Evolutionary conservation across 2,797 vertebrate species (phyloP).

Genomic region (Argyrosomus regius): DNA sequence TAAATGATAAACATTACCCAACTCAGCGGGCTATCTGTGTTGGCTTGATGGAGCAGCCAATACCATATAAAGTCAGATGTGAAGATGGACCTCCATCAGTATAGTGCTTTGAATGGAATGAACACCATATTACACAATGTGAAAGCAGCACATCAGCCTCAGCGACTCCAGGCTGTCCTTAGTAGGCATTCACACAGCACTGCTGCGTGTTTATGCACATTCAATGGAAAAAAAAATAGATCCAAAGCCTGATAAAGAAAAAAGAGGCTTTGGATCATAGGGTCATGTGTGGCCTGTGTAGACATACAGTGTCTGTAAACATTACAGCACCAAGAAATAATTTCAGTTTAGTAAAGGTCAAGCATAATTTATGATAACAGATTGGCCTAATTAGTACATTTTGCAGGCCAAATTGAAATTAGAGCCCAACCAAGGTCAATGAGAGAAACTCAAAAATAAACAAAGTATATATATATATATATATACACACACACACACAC

Average conservation of each 20-base stretch:
- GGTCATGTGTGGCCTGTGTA: neutral
- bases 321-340: too few species aligned
- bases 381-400: neutral
- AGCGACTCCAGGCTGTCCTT: neutral
- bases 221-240: constrained; percentile 9
- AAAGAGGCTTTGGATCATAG: neutral
- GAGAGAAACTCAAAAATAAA: neutral
- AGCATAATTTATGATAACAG: neutral
- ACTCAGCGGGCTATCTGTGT: neutral
- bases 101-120: constrained; percentile 20
- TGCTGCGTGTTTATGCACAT: neutral
- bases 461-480: too few species aligned
- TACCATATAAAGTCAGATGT: neutral
- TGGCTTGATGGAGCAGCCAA: neutral
- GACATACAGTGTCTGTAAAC: too few species aligned
- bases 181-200: neutral
- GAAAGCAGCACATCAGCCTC: constrained; percentile 13
- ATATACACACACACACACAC: too few species aligned
- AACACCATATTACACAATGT: neutral
- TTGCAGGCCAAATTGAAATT: neutral
- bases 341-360: neutral
- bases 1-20: neutral
- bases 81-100: neutral
- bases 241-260: neutral
- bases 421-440: neutral